Base-by-base conservation (phyloP, 2,888 invertebrate genomes). In the Megalurothrips usitatus region DNA sequence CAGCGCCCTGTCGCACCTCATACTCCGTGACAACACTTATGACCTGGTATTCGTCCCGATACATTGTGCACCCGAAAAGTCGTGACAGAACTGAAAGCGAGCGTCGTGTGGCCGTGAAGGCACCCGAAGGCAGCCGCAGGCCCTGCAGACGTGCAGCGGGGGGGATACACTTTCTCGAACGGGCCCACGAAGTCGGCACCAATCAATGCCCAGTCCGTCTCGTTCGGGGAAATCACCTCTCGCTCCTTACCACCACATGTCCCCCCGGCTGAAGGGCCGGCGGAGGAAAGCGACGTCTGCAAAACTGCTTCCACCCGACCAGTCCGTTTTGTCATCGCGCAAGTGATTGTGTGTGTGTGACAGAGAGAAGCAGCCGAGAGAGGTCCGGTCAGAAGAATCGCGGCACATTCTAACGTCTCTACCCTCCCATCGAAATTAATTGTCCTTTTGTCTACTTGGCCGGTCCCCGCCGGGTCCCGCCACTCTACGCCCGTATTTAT, bases 1-100 rank as follows among this genome's bases (percentile, higher is more conserved):
- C 34, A 6, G 34, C 34, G 34, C 34, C 34, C 34, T 9, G 68
- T 75, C 68, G 68, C 68, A 75, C 68, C 68, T 75, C 68, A 75
- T 26, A 75, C 26, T 75, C 68, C 68, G 68, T 75, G 68, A 75
- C 68, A 75, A 75, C 68, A 75, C 26, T 75, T 75, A 75, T 75
- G 68, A 75, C 68, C 68, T 26, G 68, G 68, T 26, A 75, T 75
- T 58, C 58, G 23, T 12, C 26, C 26, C 26, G 68, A 75, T 75
- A 26, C 68, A 58, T 58, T 58, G 58, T 58, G 58, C 58, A 75
- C 23, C 68, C 68, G 68, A 75, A 75, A 75, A 75, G 68, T 75
- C 68, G 68, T 75, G 68, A 75, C 23, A 26, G 68, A 23, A 26
- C 68, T 75, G 68, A 75, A 75, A 75, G 68, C 68, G 68, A 75